A percentile compares a stretch with the other conserved stretches of the same genome.
phyloP scores from a whole-genome alignment of 2,888 invertebrate species.

The Xylota segnis region DNA sequence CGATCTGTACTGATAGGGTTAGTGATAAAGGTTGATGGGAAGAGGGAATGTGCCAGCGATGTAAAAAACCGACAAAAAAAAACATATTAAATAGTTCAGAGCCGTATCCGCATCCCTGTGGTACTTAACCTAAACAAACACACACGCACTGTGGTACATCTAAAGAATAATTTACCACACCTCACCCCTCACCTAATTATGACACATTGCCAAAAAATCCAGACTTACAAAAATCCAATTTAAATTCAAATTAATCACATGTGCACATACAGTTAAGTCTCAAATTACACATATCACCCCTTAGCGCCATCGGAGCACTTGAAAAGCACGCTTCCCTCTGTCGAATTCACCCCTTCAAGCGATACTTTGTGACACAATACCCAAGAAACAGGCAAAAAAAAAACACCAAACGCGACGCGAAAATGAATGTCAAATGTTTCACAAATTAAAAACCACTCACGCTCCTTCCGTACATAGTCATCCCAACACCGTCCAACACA shows the following conservation, averaged over 20 bases:
- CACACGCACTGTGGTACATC: background rate
- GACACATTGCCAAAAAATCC: background rate
- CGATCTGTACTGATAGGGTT: no score
- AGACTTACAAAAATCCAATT: conserved; percentile 68
- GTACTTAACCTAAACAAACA: background rate
- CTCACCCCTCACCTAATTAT: conserved; percentile 41
- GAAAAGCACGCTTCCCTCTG: conserved; percentile 9
- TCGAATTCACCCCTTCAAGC: conserved; percentile 40
- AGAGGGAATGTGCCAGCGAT: no score
- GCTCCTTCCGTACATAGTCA: background rate
- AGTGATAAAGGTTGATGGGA: no score
- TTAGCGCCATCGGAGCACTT: conserved; percentile 44
- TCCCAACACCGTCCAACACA: background rate
- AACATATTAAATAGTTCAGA: no score
- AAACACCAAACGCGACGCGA: conserved; percentile 5
- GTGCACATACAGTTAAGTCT: conserved; percentile 32
- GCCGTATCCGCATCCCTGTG: background rate
- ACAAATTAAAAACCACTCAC: conserved; percentile 63
- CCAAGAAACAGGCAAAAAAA: background rate
- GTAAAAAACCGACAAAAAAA: no score
- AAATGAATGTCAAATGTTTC: conserved; percentile 69
- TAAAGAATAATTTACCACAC: conserved; percentile 8
- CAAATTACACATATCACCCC: conserved; percentile 73
- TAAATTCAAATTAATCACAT: conserved; percentile 76
- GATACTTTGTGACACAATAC: conserved; percentile 40